Base-by-base conservation (phyloP, 2,113 vertebrate species). In the cat (Felis catus) region DNA sequence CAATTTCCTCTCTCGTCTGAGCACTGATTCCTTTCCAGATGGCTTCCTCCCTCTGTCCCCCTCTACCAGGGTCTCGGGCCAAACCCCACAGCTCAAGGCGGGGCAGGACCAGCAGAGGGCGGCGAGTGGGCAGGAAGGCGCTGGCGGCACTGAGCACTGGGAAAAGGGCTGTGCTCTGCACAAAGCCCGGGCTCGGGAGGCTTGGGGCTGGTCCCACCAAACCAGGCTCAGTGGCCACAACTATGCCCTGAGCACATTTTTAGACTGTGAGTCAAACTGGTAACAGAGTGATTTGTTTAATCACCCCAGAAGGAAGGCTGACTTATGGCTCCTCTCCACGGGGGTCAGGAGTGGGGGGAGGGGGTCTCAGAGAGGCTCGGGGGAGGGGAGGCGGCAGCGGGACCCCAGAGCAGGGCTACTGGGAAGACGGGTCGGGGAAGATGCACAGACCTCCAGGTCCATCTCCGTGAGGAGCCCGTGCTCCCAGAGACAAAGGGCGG, bases 191-290 rank as follows among this genome's bases (percentile, higher is more conserved):
- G 36, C 66, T 1, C 33, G 12, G 81, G 0, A 29, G 45, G 85
- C 68, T 3, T 1, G 3, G 74, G 74, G 65, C 74, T 2, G 5
- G 2, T 23, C 48, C 73, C 83, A 25, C 19, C 68, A 29, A 58
- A 84, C 97, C 96, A 8, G 83, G 16, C 94, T 76, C 86, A 39
- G 96, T 84, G 98, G 98, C 68, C 98, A 29, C 96, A 83, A 29
- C 94, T 92, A 19, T 81, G 98, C 95, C 97, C 21, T 58, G n/a
- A 82, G 98, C 96, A 79, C 98, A 98, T 98, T 98, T 98, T 98
- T 97, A 98, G 99, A 98, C 98, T 63, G 92, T 98, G 98, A 99
- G 98, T 99, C 98, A 98, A 98, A 68, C 55, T 53, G 80, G 98
- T 70, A 89, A 68, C 1, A 16, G 96, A 98, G 95, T 27, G 58